Evolutionary conservation across 2,797 vertebrate genomes (phyloP).

Genomic region (Myiotriccus ornatus): DNA sequence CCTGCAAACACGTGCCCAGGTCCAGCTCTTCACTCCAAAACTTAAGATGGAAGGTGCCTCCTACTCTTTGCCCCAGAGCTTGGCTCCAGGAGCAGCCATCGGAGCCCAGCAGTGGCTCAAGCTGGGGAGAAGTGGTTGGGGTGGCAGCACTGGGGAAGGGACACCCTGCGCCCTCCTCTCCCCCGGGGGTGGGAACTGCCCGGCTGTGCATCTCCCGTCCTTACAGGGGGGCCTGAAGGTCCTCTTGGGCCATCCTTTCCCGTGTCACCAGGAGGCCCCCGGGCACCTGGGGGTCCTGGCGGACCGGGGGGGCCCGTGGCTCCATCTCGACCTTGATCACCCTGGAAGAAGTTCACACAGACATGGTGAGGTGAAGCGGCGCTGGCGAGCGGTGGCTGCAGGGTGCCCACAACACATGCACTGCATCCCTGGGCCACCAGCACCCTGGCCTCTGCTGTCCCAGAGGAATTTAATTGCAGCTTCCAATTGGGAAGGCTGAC

Average conservation of each 20-base stretch:
- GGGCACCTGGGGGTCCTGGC: slow-evolving; percentile 87
- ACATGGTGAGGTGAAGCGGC: not conserved
- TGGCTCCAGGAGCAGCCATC: not conserved
- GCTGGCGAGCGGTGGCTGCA: not conserved
- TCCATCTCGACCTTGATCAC: slow-evolving; percentile 90
- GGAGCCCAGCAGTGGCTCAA: not conserved
- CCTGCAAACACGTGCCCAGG: not conserved
- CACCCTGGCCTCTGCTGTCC: not conserved
- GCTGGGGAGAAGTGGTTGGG: not conserved
- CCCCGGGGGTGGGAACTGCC: not conserved
- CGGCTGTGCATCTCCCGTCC: not conserved
- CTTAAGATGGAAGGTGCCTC: not conserved
- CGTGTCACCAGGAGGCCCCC: slow-evolving; percentile 91
- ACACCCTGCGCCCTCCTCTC: not conserved
- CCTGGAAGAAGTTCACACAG: slow-evolving; percentile 80
- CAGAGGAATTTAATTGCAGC: not conserved
- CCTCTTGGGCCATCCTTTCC: slow-evolving; percentile 92
- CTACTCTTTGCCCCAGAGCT: not conserved
- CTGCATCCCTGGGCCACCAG: not conserved
- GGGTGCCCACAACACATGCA: not conserved
- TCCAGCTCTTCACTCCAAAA: not conserved
- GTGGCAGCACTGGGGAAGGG: not conserved
- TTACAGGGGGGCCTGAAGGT: slow-evolving; percentile 85
- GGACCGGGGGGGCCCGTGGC: slow-evolving; percentile 87
- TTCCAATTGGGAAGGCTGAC: not conserved